Evolutionary conservation across 2,888 invertebrate genomes (phyloP).

Genomic region (Drosophila tanythrix): DNA sequence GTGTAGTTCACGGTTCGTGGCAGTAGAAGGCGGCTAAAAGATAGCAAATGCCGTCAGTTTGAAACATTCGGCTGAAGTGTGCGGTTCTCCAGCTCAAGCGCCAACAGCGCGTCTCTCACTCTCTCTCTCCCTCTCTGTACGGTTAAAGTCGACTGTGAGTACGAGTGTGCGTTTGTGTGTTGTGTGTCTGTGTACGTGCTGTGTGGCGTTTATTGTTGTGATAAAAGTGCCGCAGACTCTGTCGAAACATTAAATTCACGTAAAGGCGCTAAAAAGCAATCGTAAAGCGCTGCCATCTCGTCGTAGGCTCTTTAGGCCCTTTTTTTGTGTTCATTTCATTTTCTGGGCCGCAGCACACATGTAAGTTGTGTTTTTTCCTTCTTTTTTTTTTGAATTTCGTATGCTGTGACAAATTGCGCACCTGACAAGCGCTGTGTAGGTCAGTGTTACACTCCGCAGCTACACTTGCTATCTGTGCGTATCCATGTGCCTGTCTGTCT

Average conservation of each 20-base stretch:
- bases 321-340: slow-evolving; percentile 1
- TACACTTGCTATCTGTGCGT: not conserved
- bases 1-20: slow-evolving; percentile 16
- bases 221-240: slow-evolving; percentile 32
- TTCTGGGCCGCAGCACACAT: slow-evolving; percentile 11
- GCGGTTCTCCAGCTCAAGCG: slow-evolving; percentile 70
- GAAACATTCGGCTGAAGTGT: slow-evolving; percentile 75
- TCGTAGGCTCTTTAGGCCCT: slow-evolving; percentile 23
- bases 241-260: slow-evolving; percentile 60
- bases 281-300: slow-evolving; percentile 41
- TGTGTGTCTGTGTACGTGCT: slow-evolving; percentile 11
- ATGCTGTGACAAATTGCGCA: slow-evolving; percentile 36
- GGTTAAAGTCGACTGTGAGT: slow-evolving; percentile 24
- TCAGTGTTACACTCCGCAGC: slow-evolving; percentile 67
- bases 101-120: slow-evolving; percentile 50
- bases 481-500: not conserved
- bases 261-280: slow-evolving; percentile 49
- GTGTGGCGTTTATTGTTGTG: slow-evolving; percentile 58
- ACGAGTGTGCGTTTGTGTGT: not conserved
- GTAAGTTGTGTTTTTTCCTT: slow-evolving; percentile 34
- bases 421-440: slow-evolving; percentile 66
- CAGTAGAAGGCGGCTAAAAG: slow-evolving; percentile 49
- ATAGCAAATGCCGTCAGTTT: slow-evolving; percentile 73
- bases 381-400: slow-evolving; percentile 4
- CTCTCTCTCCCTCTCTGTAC: slow-evolving; percentile 10